Base-by-base conservation (phyloP, 1,140 invertebrate genomes). In the Vanessa tameamea region DNA sequence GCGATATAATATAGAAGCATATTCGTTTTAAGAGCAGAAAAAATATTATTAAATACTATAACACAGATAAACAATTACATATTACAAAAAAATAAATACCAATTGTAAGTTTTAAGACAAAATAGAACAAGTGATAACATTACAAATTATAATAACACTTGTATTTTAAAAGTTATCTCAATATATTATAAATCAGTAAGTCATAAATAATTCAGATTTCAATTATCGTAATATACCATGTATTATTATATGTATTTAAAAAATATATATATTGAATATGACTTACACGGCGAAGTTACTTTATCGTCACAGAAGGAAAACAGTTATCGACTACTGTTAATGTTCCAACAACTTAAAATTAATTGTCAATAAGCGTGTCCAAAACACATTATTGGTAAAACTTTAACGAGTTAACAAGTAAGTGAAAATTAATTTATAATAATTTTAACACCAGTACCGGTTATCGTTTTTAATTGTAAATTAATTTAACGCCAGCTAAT, bases 401-500 rank as follows among this genome's bases (percentile, higher is more conserved):
- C 78, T 82, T 91, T 90, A 83, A 89, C 86, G 85, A 87, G 70
- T 89, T 92, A 75, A 89, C 85, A 90, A 89, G 84, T 88, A 81
- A 83, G 81, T 80, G 79, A 85, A 89, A 86, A 86, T 89, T 90
- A 89, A 89, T 89, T 88, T 81, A 79, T 75, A 78, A 82, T 81
- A 80, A 12, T 67, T 53, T 87, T 84, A 86, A 84, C 79, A 73
- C 78, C 61, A 47, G 63, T 53, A 55, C 16, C 50, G 57, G 69
- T 86, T 88, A 87, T 87, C 64, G 83, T 75, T 85, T 87, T 79
- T 78, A 81, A 85, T 85, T 82, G 65, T 76, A 79, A 86, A 82
- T 87, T 87, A 82, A 87, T 89, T 90, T 88, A 87, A 87, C 87
- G 87, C 83, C 64, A 86, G 74, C 74, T 1, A 61, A 43, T 16